Evolutionary conservation across 2,888 invertebrate genomes (phyloP), one percentile per base, ranked within the genome.

Genomic region (Imbricaverruca yamaguchii): DNA sequence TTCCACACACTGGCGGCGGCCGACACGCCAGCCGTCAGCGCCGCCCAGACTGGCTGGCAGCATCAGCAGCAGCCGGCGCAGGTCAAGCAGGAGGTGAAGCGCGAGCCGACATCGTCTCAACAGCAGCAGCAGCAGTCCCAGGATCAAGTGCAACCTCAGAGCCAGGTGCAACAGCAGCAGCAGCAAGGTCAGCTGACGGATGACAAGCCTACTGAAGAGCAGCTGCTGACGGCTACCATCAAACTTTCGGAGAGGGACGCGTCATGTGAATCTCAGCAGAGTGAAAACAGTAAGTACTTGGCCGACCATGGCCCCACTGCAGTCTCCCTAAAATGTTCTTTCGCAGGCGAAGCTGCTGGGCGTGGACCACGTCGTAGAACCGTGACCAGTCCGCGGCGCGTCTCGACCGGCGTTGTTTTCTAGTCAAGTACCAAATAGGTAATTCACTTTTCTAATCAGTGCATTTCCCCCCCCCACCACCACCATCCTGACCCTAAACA

Each of bases 11-110:
- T 79, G 57, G 15, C 77, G 0, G 53, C 56, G 56, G n/a, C 21
- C n/a, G 77, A 56, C 15, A 39, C 74, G 53, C 15, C 74, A 18
- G 39, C 74, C 39, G 39, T 39, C 13, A n/a, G 55, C 55, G 78
- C 15, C 23, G n/a, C 56, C n/a, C n/a, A 8, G 57, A 15, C 79
- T 25, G 79, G 79, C 79, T 56, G 56, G 57, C 53, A 77, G 55
- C 67, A 67, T 0, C 69, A 39, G 39, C 10, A 8, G 18, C 69
- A 69, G 74, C n/a, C 69, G 13, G 69, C 25, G 10, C 15, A 23
- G 13, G 69, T 69, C 69, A 69, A 69, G 15, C 69, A 69, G 69
- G 69, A 69, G 39, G 13, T 15, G 39, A n/a, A 65, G n/a, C 69
- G 13, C 13, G 39, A 39, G 69, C 23, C 69, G 39, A 15, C 69